A percentile compares a stretch with the other conserved stretches of the same genome.
Conservation (phyloP, 1,140 invertebrate species). For the Zaprionus capensis region DNA sequence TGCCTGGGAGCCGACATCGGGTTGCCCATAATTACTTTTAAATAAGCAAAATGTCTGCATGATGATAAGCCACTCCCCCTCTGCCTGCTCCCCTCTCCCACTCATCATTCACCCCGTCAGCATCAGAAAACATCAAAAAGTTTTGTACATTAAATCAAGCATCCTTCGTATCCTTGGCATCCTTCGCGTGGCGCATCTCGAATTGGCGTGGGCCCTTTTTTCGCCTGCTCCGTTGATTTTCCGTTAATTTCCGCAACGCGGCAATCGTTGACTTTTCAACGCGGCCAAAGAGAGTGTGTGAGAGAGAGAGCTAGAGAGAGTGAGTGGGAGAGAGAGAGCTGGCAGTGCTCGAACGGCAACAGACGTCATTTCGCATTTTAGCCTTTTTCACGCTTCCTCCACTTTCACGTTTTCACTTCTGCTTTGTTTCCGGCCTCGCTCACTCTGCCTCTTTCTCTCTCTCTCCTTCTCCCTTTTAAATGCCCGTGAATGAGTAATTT, state of each 20-base stretch:
- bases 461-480: slow-evolving; percentile 25
- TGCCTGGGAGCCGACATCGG: slow-evolving; percentile 39
- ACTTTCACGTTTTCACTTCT: slow-evolving; percentile 11
- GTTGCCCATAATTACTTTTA: slow-evolving; percentile 78
- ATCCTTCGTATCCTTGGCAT: slow-evolving; percentile 57
- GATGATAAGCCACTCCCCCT: slow-evolving; percentile 32
- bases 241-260: slow-evolving; percentile 82
- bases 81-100: slow-evolving; percentile 17
- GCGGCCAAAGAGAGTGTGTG: neutral
- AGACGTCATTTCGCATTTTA: slow-evolving; percentile 71
- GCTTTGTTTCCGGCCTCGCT: slow-evolving; percentile 31
- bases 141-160: slow-evolving; percentile 82
- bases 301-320: neutral
- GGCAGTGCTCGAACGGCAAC: slow-evolving; percentile 10
- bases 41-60: slow-evolving; percentile 65
- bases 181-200: neutral
- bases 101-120: slow-evolving; percentile 12
- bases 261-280: slow-evolving; percentile 82
- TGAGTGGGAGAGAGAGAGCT: neutral
- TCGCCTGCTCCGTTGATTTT: slow-evolving; percentile 61
- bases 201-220: slow-evolving; percentile 44
- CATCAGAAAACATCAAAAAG: slow-evolving; percentile 74
- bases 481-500: slow-evolving; percentile 79
- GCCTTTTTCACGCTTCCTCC: slow-evolving; percentile 66
- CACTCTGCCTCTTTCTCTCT: neutral